Percentiles rank a stretch among this genome's conserved stretches.
phyloP scores from a whole-genome alignment of 2,113 vertebrate genomes.

The Pomatostomus ruficeps region DNA sequence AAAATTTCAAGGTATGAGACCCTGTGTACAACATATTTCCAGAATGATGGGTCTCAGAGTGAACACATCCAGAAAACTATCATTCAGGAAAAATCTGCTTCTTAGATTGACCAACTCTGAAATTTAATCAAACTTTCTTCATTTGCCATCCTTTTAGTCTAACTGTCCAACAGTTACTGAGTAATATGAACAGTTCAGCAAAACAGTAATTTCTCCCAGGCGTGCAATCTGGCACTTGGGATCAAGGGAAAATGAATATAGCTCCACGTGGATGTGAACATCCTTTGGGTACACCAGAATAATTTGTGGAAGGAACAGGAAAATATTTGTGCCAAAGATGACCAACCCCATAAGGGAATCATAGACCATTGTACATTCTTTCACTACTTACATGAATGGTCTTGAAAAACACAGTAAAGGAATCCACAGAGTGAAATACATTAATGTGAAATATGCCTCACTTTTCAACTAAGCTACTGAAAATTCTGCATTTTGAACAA shows the following conservation, averaged over 20 bases:
- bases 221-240: neutral
- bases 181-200: neutral
- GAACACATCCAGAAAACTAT: neutral
- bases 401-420: neutral
- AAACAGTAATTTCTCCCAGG: neutral
- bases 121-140: neutral
- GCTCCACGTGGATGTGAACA: neutral
- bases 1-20: neutral
- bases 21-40: neutral
- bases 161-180: neutral
- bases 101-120: neutral
- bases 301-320: neutral
- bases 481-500: neutral
- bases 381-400: neutral
- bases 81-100: neutral
- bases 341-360: neutral
- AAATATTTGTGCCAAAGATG: neutral
- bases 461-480: neutral
- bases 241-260: neutral
- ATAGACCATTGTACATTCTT: neutral
- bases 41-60: neutral
- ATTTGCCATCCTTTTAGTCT: neutral
- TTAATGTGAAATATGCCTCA: neutral
- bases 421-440: neutral
- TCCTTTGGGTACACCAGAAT: neutral